Evolutionary conservation across 2,113 vertebrate genomes (phyloP).

Genomic region (Synodontis membranacea): DNA sequence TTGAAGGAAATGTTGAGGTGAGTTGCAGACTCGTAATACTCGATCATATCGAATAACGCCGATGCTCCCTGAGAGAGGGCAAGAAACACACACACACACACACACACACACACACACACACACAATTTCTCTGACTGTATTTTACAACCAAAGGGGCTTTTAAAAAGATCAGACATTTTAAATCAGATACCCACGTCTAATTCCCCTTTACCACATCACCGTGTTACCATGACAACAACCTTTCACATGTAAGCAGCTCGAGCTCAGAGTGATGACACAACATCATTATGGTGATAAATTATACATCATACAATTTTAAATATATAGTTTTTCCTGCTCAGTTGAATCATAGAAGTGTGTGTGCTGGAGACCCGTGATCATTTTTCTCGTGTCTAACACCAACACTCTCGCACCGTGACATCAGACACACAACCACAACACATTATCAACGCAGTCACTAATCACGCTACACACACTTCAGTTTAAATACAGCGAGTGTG

Average conservation of each 20-base stretch:
- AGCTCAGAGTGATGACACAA: not conserved
- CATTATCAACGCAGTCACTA: too few relatives aligned
- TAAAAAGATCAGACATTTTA: not conserved
- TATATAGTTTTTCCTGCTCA: too few relatives aligned
- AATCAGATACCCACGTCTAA: not conserved
- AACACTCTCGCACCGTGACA: too few relatives aligned
- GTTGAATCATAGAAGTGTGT: too few relatives aligned
- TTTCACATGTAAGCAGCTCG: not conserved
- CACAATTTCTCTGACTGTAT: not conserved
- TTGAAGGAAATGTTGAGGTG: constrained; percentile 97
- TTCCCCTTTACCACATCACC: not conserved
- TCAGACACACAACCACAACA: too few relatives aligned
- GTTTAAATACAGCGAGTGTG: not conserved
- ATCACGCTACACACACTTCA: not conserved
- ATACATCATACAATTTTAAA: not conserved
- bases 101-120: not conserved
- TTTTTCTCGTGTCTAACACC: too few relatives aligned
- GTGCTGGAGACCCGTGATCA: too few relatives aligned
- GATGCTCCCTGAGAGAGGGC: constrained; percentile 81
- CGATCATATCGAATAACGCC: constrained; percentile 94
- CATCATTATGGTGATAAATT: not conserved
- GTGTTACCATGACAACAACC: constrained; percentile 2
- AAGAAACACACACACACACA: not conserved
- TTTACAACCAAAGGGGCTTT: not conserved
- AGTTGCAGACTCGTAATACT: constrained; percentile 94